Conservation (phyloP, 2,888 invertebrate genomes). For the Eupeodes luniger region DNA sequence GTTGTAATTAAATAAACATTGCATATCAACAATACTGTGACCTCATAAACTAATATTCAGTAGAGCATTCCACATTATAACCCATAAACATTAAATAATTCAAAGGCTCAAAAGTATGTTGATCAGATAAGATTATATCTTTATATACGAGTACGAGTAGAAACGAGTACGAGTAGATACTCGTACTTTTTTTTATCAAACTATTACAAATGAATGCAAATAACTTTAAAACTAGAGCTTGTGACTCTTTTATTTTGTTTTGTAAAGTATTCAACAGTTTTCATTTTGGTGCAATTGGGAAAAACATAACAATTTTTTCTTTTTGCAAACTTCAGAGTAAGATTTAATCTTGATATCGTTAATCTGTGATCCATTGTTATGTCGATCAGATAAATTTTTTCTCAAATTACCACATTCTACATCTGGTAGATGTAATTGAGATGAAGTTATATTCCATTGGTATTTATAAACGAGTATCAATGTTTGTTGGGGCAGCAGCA, state of each 20-base stretch:
- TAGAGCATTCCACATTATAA: not conserved
- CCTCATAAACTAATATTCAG: conserved; percentile 12
- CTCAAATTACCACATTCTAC: conserved; percentile 49
- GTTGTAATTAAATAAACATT: conserved; percentile 12
- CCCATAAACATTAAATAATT: not conserved
- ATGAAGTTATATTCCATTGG: conserved; percentile 7
- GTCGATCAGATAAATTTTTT: conserved; percentile 54
- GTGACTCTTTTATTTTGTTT: not conserved
- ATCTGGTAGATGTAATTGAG: not conserved
- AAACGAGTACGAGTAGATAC: no score
- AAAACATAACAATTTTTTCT: not conserved
- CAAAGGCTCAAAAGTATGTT: not conserved
- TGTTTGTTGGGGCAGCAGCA: no score
- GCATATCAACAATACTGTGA: not conserved
- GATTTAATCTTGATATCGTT: conserved; percentile 26
- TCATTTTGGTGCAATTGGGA: not conserved
- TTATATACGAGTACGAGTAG: no score
- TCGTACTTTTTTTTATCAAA: not conserved
- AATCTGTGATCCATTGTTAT: conserved; percentile 44
- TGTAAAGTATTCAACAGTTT: not conserved
- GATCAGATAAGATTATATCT: conserved; percentile 1
- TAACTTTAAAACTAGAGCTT: not conserved
- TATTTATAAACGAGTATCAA: not conserved
- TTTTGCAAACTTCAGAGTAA: not conserved
- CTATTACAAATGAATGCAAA: not conserved